These are phyloP conservation scores for Tortricodes alternella DNA, from an alignment of 2,888 invertebrate genomes.

Conservation along the genomic window DNA sequence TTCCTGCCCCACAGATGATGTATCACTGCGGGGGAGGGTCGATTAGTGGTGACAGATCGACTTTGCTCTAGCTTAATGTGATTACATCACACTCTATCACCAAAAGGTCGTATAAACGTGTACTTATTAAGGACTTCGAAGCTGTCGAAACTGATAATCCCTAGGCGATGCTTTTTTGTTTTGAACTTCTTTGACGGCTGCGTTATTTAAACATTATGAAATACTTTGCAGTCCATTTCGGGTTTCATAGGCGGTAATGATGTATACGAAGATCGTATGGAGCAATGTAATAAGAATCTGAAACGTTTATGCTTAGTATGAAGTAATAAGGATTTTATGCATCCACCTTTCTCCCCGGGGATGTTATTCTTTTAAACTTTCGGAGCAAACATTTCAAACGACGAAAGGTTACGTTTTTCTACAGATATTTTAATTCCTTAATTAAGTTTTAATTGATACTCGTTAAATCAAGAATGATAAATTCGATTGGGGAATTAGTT, in stretches of 20 bases:
- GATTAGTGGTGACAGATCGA: constrained; percentile 65
- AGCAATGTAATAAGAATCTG: neutral
- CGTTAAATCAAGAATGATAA: constrained; percentile 27
- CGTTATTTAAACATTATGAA: neutral
- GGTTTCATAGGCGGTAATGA: neutral
- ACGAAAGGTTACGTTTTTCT: constrained; percentile 23
- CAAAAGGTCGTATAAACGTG: constrained; percentile 31
- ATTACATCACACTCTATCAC: constrained; percentile 46
- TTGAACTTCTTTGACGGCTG: neutral
- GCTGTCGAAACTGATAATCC: neutral
- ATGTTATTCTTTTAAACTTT: constrained; percentile 18
- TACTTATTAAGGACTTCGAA: neutral
- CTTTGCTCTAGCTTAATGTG: constrained; percentile 61
- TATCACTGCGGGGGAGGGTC: constrained; percentile 45
- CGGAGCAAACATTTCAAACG: constrained; percentile 11
- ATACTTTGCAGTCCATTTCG: neutral
- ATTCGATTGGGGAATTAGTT: constrained; percentile 11
- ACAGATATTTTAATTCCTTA: constrained; percentile 20
- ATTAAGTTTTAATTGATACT: constrained; percentile 28
- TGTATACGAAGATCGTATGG: neutral
- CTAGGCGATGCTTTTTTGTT: constrained; percentile 21
- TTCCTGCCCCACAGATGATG: constrained; percentile 43
- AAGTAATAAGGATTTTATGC: neutral
- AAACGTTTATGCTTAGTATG: neutral
- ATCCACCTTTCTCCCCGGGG: constrained; percentile 8